phyloP scores from a whole-genome alignment of 2,113 vertebrate species.

The Gadus macrocephalus region DNA sequence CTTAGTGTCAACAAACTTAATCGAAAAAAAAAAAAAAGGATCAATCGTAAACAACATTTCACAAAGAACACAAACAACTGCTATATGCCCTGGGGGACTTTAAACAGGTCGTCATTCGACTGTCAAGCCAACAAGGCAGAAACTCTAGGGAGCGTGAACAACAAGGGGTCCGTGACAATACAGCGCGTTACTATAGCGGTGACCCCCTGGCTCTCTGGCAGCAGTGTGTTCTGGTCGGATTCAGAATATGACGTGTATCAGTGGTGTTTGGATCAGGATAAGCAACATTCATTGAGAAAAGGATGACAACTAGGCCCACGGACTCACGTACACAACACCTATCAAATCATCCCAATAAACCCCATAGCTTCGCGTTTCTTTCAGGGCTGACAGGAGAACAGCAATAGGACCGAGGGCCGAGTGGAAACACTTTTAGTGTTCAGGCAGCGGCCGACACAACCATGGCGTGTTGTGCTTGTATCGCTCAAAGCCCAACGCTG shows the following conservation, averaged over 20 bases:
- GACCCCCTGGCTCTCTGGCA: too few species aligned
- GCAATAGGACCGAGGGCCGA: conserved; percentile 28
- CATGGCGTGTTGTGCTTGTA: conserved; percentile 44
- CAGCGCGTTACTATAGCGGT: too few species aligned
- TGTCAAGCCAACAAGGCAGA: conserved; percentile 5
- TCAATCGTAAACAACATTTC: neutral
- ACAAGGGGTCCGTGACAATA: neutral
- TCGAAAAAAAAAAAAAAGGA: neutral
- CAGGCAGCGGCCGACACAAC: conserved; percentile 49
- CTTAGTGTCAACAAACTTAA: neutral
- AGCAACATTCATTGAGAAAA: conserved; percentile 41
- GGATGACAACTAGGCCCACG: too few species aligned
- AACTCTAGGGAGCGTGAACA: neutral
- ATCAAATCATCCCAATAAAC: neutral
- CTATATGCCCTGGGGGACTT: neutral
- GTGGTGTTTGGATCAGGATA: conserved; percentile 30
- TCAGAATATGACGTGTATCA: conserved; percentile 14
- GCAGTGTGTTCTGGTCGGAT: too few species aligned
- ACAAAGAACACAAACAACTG: neutral
- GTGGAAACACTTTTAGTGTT: conserved; percentile 3
- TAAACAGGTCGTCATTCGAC: neutral
- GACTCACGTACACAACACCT: neutral
- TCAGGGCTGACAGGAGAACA: conserved; percentile 10
- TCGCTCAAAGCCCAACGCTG: conserved; percentile 49
- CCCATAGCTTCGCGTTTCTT: neutral